A percentile compares a stretch with the other conserved stretches of the same genome.
Conservation (phyloP, 2,113 vertebrate genomes). For the Cochlearius cochlearius region DNA sequence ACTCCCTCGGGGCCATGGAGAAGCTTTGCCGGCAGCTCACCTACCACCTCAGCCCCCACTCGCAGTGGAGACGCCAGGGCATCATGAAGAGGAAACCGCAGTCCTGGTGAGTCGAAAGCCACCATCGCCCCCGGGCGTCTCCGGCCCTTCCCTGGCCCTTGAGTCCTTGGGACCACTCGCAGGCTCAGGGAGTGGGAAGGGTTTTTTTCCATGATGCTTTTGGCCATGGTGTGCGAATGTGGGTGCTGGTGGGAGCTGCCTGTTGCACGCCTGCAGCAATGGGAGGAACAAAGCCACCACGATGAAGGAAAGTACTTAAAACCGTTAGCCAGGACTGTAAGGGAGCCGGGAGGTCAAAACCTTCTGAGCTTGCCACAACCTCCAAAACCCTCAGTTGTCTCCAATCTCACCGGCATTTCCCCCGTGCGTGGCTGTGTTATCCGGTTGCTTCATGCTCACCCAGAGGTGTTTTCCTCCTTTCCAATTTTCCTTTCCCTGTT, state of each 20-base stretch:
- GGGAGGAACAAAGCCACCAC: background rate
- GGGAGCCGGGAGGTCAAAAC: background rate
- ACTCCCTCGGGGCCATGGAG: conserved; percentile 91
- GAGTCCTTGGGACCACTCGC: fast-evolving
- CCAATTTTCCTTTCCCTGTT: background rate
- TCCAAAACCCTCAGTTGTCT: background rate
- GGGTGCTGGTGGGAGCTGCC: background rate
- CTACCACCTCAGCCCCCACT: conserved; percentile 97
- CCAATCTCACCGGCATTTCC: fast-evolving
- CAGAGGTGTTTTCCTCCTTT: background rate
- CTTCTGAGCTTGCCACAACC: background rate
- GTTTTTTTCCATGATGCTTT: fast-evolving
- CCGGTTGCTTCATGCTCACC: background rate
- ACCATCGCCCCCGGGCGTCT: fast-evolving
- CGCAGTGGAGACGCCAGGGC: conserved; percentile 91
- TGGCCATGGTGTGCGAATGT: background rate
- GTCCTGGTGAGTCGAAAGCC: conserved; percentile 84
- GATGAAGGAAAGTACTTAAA: background rate
- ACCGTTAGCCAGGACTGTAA: background rate
- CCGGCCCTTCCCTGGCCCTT: background rate
- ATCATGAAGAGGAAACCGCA: conserved; percentile 94
- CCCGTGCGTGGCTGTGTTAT: fast-evolving
- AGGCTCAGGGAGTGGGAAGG: background rate
- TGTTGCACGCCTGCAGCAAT: background rate
- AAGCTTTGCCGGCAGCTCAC: conserved; percentile 97